Conservation (phyloP, 23 tunicate genomes). For the Halocynthia roretzi region DNA sequence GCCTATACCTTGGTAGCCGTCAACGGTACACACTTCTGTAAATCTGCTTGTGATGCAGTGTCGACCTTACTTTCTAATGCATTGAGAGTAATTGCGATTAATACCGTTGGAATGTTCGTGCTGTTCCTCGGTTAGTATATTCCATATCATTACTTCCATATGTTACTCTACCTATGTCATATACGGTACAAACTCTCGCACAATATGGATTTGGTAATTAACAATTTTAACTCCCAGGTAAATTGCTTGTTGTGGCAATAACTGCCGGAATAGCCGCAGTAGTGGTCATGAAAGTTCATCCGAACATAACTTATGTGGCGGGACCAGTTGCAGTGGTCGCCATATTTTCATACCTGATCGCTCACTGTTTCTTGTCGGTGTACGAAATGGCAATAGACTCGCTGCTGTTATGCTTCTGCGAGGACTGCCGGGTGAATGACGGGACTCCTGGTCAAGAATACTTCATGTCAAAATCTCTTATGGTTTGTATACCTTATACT, state of each 20-base stretch:
- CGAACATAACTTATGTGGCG: constrained; percentile 50
- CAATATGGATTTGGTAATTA: neutral
- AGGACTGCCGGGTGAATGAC: constrained; percentile 84
- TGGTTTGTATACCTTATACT: constrained; percentile 37
- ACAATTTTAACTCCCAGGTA: constrained; percentile 31
- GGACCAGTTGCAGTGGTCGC: constrained; percentile 62
- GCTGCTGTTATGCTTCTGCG: constrained; percentile 83
- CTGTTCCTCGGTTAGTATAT: constrained; percentile 69
- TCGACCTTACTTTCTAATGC: constrained; percentile 82
- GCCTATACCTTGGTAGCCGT: constrained; percentile 89
- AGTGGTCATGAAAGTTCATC: constrained; percentile 46
- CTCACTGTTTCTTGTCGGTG: constrained; percentile 79
- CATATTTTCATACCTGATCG: constrained; percentile 72
- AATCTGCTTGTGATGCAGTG: constrained; percentile 86
- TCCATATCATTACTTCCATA: neutral
- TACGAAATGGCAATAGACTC: constrained; percentile 92
- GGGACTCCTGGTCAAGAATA: constrained; percentile 79
- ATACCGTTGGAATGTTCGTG: constrained; percentile 74
- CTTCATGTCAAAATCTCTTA: constrained; percentile 81
- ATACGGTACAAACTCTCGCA: neutral
- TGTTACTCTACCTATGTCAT: neutral
- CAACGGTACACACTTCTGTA: constrained; percentile 86
- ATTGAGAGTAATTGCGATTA: constrained; percentile 82
- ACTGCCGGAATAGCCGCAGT: constrained; percentile 71
- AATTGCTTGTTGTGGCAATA: constrained; percentile 71